phyloP scores from a whole-genome alignment of 64 coral and sea anemone genomes.

The Acropora tenuis region DNA sequence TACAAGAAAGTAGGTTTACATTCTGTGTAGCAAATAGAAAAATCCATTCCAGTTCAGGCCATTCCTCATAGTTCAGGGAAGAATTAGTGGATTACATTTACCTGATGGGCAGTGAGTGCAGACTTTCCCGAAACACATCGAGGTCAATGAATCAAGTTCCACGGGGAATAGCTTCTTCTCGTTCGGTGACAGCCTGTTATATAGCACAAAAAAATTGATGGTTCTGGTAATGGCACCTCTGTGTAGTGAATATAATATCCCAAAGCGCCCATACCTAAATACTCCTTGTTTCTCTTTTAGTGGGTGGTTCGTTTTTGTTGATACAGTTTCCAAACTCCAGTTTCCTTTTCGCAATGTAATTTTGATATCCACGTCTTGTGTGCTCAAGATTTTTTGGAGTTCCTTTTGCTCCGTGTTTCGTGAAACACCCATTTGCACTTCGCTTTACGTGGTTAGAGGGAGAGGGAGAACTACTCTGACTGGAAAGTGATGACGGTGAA shows the following conservation, averaged over 20 bases:
- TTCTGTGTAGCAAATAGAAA: not conserved
- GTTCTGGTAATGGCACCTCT: not conserved
- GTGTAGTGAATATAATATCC: too few relatives aligned
- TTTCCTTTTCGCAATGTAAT: too few relatives aligned
- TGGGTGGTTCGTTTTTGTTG: too few relatives aligned
- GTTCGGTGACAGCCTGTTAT: not conserved
- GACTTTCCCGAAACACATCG: not conserved
- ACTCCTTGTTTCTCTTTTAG: not conserved
- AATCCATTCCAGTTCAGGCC: not conserved
- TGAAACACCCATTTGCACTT: too few relatives aligned
- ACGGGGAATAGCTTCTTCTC: not conserved
- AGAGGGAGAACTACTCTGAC: too few relatives aligned
- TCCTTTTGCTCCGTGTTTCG: too few relatives aligned
- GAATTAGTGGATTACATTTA: not conserved
- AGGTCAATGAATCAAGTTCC: not conserved
- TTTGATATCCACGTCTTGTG: too few relatives aligned
- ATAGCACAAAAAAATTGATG: not conserved
- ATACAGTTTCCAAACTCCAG: too few relatives aligned
- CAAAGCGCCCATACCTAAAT: too few relatives aligned
- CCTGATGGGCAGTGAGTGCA: not conserved
- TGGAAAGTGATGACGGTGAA: too few relatives aligned
- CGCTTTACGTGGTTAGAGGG: too few relatives aligned
- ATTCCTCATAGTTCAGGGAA: not conserved
- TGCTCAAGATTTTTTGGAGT: too few relatives aligned
- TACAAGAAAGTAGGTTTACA: not conserved